Percentiles rank a stretch among this genome's conserved stretches.
Evolutionary conservation across 1,140 invertebrate genomes (phyloP).

Genomic region (Acromyrmex heyeri): DNA sequence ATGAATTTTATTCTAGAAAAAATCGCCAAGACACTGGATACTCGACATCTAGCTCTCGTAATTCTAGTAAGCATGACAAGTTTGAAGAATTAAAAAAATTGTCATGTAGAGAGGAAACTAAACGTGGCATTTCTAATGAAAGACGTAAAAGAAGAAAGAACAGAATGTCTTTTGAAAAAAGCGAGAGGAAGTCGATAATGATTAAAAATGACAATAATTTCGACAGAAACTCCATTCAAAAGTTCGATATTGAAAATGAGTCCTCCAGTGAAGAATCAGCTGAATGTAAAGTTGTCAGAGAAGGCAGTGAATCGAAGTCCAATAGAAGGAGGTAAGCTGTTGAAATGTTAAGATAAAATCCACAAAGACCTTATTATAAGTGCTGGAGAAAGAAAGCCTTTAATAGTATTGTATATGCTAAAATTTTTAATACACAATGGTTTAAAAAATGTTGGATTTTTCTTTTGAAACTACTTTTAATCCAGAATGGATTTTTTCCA

Average conservation of each 20-base stretch:
- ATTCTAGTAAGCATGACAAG: slow-evolving; percentile 79
- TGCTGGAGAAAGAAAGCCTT: not conserved
- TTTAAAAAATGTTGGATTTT: too few relatives aligned
- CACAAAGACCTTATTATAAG: not conserved
- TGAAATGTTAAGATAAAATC: slow-evolving; percentile 9
- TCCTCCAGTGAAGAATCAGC: slow-evolving; percentile 63
- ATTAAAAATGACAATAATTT: slow-evolving; percentile 68
- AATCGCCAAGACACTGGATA: slow-evolving; percentile 89
- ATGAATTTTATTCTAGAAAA: slow-evolving; percentile 77
- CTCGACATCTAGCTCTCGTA: slow-evolving; percentile 89
- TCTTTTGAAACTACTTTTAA: too few relatives aligned
- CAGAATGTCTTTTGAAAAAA: slow-evolving; percentile 65
- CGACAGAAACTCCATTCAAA: slow-evolving; percentile 53
- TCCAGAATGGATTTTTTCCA: too few relatives aligned
- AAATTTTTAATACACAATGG: too few relatives aligned
- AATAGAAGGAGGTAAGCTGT: slow-evolving; percentile 75
- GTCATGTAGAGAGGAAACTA: slow-evolving; percentile 73
- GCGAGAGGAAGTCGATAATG: slow-evolving; percentile 64
- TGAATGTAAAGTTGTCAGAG: slow-evolving; percentile 63
- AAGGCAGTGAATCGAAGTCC: slow-evolving; percentile 74
- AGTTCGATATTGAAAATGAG: slow-evolving; percentile 66
- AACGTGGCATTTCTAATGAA: slow-evolving; percentile 79
- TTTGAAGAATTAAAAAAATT: slow-evolving; percentile 69
- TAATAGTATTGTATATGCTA: not conserved
- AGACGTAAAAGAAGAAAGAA: slow-evolving; percentile 68